A percentile compares a stretch with the other conserved stretches of the same genome.
Conservation (phyloP, 2,797 vertebrate species). For the Cirrhinus molitorella region DNA sequence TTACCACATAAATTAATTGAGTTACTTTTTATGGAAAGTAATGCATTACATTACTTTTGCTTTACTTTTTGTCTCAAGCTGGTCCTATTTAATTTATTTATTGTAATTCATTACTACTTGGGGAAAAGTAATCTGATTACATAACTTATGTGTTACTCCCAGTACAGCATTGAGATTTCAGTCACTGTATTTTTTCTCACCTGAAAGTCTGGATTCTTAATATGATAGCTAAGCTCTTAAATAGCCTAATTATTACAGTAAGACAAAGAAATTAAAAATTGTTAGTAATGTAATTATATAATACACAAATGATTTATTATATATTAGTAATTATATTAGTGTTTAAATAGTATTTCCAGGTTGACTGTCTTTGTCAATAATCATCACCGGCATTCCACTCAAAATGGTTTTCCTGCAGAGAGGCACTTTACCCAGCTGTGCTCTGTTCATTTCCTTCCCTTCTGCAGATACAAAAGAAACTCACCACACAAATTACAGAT, state of each 20-base stretch:
- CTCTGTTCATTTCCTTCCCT: background rate
- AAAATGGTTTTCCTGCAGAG: background rate
- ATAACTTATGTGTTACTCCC: background rate
- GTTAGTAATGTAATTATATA: background rate
- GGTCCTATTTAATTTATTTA: too few relatives aligned
- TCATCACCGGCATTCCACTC: background rate
- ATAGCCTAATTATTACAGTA: background rate
- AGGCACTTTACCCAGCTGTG: background rate
- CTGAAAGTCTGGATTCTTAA: background rate
- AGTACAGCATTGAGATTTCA: background rate
- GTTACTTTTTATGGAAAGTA: background rate
- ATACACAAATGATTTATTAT: background rate
- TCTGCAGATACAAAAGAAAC: background rate
- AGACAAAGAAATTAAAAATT: background rate
- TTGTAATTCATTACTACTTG: background rate
- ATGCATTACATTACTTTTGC: background rate
- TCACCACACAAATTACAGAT: background rate
- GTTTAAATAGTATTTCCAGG: background rate
- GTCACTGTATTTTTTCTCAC: background rate
- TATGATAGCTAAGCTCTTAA: background rate
- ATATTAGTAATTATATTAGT: background rate
- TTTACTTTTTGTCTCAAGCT: too few relatives aligned
- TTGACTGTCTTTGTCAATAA: background rate
- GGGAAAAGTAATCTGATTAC: background rate
- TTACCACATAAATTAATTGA: background rate